These are phyloP conservation scores for Cyclura pinguis DNA, from an alignment of 2,797 vertebrate species.

Conservation along the genomic window DNA sequence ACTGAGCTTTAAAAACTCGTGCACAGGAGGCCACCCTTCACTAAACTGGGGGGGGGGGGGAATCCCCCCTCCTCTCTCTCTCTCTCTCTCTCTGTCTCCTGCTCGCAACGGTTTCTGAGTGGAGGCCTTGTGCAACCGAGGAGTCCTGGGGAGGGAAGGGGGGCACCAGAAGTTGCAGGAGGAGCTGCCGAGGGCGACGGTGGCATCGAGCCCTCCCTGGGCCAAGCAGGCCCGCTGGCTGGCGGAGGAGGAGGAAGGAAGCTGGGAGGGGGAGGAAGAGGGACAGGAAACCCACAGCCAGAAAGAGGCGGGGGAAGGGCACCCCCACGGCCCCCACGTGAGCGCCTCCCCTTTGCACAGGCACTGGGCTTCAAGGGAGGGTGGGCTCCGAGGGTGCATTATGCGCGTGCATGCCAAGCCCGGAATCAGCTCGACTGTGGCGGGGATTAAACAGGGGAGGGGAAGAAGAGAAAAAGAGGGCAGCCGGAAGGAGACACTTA, in stretches of 20 bases:
- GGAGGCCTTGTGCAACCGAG: not conserved
- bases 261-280: not conserved
- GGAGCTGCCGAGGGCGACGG: not conserved
- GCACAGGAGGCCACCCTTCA: too few species aligned
- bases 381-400: not conserved
- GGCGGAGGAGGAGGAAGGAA: slow-evolving; percentile 22
- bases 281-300: slow-evolving; percentile 7
- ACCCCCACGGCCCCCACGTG: accelerated
- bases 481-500: not conserved
- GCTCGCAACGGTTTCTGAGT: too few species aligned
- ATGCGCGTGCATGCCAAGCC: accelerated
- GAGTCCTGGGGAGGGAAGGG: too few species aligned
- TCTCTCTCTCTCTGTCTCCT: not conserved
- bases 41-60: not conserved
- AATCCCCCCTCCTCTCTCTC: not conserved
- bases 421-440: not conserved
- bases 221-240: too few species aligned
- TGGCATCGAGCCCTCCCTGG: not conserved
- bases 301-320: not conserved
- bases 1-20: accelerated
- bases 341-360: not conserved
- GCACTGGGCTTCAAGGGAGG: not conserved
- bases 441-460: too few species aligned
- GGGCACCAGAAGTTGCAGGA: not conserved
- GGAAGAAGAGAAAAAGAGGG: too few species aligned